phyloP scores from a whole-genome alignment of 2,888 invertebrate species.

The Helobdella robusta region DNA sequence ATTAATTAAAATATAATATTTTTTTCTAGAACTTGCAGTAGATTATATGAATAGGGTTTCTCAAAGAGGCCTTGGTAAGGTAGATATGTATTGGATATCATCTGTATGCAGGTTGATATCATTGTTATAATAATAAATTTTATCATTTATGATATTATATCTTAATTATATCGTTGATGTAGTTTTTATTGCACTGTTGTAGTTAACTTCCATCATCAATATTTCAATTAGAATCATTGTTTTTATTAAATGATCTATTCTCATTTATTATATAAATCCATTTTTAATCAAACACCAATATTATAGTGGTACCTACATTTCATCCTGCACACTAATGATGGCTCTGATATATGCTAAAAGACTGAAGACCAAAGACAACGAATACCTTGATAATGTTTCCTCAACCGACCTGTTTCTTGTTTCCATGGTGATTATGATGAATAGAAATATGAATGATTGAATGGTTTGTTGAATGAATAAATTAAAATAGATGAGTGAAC shows the following conservation, averaged over 20 bases:
- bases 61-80: conserved; percentile 43
- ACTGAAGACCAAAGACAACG: conserved; percentile 66
- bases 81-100: conserved; percentile 45
- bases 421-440: conserved; percentile 84
- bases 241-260: background rate
- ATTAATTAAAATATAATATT: too few relatives aligned
- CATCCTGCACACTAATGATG: conserved; percentile 82
- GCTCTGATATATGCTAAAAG: conserved; percentile 87
- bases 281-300: too few relatives aligned
- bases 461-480: too few relatives aligned
- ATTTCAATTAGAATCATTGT: too few relatives aligned
- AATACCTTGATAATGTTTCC: conserved; percentile 70
- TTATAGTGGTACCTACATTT: conserved; percentile 73
- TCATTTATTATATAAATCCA: too few relatives aligned
- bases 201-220: background rate
- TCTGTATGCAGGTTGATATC: conserved; percentile 41
- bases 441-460: too few relatives aligned
- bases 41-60: conserved; percentile 66
- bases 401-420: conserved; percentile 88
- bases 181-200: background rate
- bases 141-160: background rate
- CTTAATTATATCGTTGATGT: background rate
- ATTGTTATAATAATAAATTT: background rate
- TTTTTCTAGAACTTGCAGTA: conserved; percentile 58
- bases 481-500: too few relatives aligned